phyloP scores from a whole-genome alignment of 2,113 vertebrate species.

The Urocolius indicus region DNA sequence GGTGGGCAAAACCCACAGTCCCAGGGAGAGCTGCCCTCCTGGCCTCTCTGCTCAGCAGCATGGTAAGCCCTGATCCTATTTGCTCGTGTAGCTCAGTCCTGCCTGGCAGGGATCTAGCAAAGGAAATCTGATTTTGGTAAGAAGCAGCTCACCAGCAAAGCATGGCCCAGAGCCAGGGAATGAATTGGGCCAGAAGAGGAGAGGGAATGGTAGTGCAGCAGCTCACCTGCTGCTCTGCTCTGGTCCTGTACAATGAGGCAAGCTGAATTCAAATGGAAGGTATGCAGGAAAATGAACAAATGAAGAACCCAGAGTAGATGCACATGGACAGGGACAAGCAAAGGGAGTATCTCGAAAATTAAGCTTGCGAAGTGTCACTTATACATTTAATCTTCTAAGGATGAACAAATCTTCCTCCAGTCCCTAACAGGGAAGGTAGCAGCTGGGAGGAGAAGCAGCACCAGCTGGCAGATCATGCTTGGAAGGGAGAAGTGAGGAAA shows the following conservation, averaged over 20 bases:
- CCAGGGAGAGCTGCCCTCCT: background rate
- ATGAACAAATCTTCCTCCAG: background rate
- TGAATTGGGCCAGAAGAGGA: background rate
- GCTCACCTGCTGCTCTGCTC: background rate
- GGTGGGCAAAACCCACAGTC: background rate
- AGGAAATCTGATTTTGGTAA: background rate
- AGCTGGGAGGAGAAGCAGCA: background rate
- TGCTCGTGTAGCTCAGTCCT: background rate
- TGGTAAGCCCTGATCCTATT: background rate
- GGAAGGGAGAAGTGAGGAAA: background rate
- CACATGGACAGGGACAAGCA: background rate
- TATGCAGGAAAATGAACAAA: background rate
- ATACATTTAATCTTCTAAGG: background rate
- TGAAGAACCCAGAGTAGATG: background rate
- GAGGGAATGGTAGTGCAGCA: background rate
- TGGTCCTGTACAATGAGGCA: background rate
- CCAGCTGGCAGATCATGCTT: background rate
- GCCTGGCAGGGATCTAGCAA: background rate
- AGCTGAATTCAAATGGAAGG: background rate
- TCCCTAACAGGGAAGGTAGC: background rate
- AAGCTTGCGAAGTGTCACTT: background rate
- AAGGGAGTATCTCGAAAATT: background rate
- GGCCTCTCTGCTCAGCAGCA: background rate
- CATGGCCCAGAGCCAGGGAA: background rate
- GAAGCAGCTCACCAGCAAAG: background rate